phyloP scores from a whole-genome alignment of 2,113 vertebrate genomes.

The Cyanoliseus patagonus region DNA sequence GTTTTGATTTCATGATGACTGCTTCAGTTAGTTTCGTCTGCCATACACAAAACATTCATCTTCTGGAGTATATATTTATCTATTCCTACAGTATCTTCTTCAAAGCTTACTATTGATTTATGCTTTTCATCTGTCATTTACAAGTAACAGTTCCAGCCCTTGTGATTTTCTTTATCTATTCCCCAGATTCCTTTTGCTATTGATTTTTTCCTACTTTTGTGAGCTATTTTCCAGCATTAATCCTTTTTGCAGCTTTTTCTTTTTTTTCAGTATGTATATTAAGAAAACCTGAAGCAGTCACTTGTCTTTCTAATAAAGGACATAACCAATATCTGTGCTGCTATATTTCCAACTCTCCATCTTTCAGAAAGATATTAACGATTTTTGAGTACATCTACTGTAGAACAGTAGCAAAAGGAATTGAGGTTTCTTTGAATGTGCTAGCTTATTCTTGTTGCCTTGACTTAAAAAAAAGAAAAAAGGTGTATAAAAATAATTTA shows the following conservation, averaged over 20 bases:
- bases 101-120: conserved; percentile 51
- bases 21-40: conserved; percentile 3
- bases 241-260: background rate
- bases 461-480: background rate
- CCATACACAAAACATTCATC: background rate
- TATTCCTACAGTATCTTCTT: conserved; percentile 31
- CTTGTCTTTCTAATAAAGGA: background rate
- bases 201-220: conserved; percentile 24
- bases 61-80: conserved; percentile 7
- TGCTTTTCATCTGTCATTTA: conserved; percentile 48
- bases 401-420: background rate
- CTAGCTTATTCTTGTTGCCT: background rate
- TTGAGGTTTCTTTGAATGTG: background rate
- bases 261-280: background rate
- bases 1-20: background rate
- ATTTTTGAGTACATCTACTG: conserved; percentile 22
- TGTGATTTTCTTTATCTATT: conserved; percentile 3
- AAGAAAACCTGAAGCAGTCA: background rate
- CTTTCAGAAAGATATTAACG: background rate
- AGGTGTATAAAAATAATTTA: background rate
- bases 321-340: background rate
- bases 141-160: background rate
- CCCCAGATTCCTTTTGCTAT: conserved; percentile 16
- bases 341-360: background rate
- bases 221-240: conserved; percentile 40